phyloP scores from a whole-genome alignment of 37 sponge, comb jelly and placozoan species.

The Ephydatia muelleri region DNA sequence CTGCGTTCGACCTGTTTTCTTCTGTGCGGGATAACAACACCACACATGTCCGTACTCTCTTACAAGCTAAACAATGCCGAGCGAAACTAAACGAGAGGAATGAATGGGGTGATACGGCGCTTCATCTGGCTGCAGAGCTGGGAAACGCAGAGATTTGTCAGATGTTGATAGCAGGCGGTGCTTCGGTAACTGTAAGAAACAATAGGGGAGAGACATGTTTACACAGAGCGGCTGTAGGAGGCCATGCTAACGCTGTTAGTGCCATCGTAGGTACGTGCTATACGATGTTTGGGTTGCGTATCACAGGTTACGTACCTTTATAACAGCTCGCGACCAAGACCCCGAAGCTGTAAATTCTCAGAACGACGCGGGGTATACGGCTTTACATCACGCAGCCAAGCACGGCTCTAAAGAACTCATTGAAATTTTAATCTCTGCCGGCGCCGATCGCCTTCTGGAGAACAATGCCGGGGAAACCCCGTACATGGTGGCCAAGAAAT shows the following conservation, averaged over 20 bases:
- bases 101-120: constrained; percentile 82
- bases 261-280: constrained; percentile 53
- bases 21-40: constrained; percentile 63
- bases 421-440: constrained; percentile 54
- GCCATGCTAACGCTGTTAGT: constrained; percentile 50
- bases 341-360: constrained; percentile 67
- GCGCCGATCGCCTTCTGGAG: constrained; percentile 67
- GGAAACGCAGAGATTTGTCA: constrained; percentile 70
- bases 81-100: constrained; percentile 59
- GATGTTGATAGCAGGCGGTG: constrained; percentile 73
- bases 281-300: too few species aligned
- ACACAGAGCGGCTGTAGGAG: constrained; percentile 67
- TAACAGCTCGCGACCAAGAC: constrained; percentile 50
- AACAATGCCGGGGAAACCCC: constrained; percentile 81
- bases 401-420: constrained; percentile 65
- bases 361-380: constrained; percentile 79
- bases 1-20: constrained; percentile 60
- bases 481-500: constrained; percentile 72
- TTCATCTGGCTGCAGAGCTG: constrained; percentile 71
- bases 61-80: constrained; percentile 34
- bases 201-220: constrained; percentile 82
- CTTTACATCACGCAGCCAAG: constrained; percentile 76
- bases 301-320: background rate
- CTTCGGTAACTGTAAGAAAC: constrained; percentile 69
- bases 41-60: constrained; percentile 46